Evolutionary conservation across 1,140 invertebrate species (phyloP).

Genomic region (Diorhabda elongata): DNA sequence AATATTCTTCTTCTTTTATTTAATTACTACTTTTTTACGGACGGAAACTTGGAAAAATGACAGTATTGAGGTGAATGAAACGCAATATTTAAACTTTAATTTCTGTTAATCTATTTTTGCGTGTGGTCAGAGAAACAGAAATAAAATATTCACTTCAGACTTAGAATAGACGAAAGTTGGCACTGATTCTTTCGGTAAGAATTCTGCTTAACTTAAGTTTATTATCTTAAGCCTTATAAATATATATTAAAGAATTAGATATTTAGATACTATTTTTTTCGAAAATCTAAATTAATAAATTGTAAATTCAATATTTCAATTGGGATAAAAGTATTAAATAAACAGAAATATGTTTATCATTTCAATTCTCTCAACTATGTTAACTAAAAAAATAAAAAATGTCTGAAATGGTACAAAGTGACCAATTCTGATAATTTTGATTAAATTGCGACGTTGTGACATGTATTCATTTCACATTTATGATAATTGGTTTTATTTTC

Average conservation of each 20-base stretch:
- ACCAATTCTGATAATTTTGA: too few relatives aligned
- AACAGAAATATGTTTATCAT: background rate
- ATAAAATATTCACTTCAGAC: constrained; percentile 22
- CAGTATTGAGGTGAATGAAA: constrained; percentile 4
- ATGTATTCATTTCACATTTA: too few relatives aligned
- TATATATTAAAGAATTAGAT: too few relatives aligned
- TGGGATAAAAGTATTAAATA: background rate
- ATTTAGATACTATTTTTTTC: background rate
- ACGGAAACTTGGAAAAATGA: too few relatives aligned
- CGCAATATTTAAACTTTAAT: background rate
- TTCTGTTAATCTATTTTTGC: constrained; percentile 25
- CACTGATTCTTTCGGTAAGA: constrained; percentile 19
- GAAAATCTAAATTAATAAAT: background rate
- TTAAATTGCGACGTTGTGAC: too few relatives aligned
- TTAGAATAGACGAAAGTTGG: constrained; percentile 33
- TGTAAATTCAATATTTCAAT: too few relatives aligned
- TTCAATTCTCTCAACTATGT: background rate
- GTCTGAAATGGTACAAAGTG: too few relatives aligned
- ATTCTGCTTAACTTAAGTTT: constrained; percentile 2
- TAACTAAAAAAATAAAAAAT: background rate
- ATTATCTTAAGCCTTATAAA: constrained; percentile 1
- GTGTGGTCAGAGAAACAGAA: constrained; percentile 23
- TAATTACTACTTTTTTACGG: too few relatives aligned
- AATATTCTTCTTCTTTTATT: too few relatives aligned
- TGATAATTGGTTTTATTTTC: too few relatives aligned